phyloP scores from a whole-genome alignment of 37 sponge, comb jelly and placozoan species.

The Cliona cf. orientalis region DNA sequence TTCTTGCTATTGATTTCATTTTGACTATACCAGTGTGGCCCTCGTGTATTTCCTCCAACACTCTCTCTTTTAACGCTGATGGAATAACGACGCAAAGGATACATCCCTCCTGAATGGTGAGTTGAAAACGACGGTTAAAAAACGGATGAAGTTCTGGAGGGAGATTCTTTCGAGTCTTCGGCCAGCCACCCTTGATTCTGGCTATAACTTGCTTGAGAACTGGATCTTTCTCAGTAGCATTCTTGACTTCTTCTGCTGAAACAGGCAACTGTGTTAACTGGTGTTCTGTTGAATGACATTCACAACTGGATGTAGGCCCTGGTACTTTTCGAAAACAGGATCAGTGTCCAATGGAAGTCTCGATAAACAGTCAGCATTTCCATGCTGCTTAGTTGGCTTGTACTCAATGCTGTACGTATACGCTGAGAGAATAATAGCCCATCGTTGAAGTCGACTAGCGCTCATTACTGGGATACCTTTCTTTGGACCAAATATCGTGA shows the following conservation, averaged over 20 bases:
- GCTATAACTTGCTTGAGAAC: conserved; percentile 33
- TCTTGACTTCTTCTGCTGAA: conserved; percentile 11
- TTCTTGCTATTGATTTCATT: no score
- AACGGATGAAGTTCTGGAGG: conserved; percentile 7
- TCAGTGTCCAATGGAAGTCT: conserved; percentile 25
- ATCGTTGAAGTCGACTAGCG: background rate
- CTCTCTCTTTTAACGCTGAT: background rate
- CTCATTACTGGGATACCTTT: background rate
- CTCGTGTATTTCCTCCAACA: no score
- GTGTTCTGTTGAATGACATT: no score
- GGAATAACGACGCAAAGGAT: conserved; percentile 41
- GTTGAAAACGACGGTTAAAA: conserved; percentile 6
- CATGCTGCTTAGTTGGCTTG: background rate
- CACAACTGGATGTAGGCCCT: background rate
- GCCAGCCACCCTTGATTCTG: conserved; percentile 33
- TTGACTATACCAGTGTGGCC: no score
- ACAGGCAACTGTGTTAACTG: conserved; percentile 10
- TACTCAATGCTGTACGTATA: background rate
- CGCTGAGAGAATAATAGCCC: background rate
- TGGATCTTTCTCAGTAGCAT: conserved; percentile 30
- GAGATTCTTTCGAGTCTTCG: background rate
- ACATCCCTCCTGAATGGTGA: conserved; percentile 17
- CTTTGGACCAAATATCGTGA: background rate
- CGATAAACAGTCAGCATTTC: conserved; percentile 12
- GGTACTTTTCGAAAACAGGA: conserved; percentile 2